A percentile compares a stretch with the other conserved stretches of the same genome.
Evolutionary conservation across 2,888 invertebrate species (phyloP).

Genomic region (Drosophila crucigera): DNA sequence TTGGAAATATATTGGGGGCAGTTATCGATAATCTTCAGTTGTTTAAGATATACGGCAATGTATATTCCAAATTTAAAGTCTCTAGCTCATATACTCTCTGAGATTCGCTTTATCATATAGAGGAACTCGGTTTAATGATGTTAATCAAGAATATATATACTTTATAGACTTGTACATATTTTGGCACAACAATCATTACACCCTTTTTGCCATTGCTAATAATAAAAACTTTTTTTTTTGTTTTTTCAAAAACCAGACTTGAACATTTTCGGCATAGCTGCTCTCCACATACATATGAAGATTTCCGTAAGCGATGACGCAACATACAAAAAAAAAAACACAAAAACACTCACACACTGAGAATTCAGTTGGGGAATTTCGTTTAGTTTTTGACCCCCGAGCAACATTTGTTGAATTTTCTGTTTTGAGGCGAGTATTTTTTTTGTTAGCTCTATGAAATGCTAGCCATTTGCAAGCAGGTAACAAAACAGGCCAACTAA

Average conservation of each 20-base stretch:
- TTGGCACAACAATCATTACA: neutral
- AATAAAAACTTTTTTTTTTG: slow-evolving; percentile 9
- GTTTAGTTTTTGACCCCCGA: slow-evolving; percentile 35
- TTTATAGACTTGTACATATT: neutral
- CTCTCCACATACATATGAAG: slow-evolving; percentile 22
- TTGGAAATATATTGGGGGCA: neutral
- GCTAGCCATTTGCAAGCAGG: slow-evolving; percentile 35
- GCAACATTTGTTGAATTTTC: slow-evolving; percentile 52
- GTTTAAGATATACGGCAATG: neutral
- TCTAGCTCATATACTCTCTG: neutral
- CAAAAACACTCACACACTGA: slow-evolving; percentile 37
- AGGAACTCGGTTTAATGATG: neutral
- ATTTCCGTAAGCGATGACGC: slow-evolving; percentile 74
- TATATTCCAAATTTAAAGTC: neutral
- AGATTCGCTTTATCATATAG: neutral
- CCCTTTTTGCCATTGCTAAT: neutral
- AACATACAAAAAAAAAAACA: slow-evolving; percentile 48
- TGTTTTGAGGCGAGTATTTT: slow-evolving; percentile 30
- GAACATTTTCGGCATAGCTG: slow-evolving; percentile 44
- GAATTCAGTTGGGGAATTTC: slow-evolving; percentile 63
- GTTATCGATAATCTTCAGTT: neutral
- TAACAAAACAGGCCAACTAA: slow-evolving; percentile 19
- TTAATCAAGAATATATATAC: neutral
- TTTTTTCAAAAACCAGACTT: slow-evolving; percentile 57
- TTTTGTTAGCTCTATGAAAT: slow-evolving; percentile 19